A percentile compares a stretch with the other conserved stretches of the same genome.
These are phyloP conservation scores for Scolanthus callimorphus DNA, from an alignment of 92 coral and sea anemone genomes.

Conservation along the genomic window DNA sequence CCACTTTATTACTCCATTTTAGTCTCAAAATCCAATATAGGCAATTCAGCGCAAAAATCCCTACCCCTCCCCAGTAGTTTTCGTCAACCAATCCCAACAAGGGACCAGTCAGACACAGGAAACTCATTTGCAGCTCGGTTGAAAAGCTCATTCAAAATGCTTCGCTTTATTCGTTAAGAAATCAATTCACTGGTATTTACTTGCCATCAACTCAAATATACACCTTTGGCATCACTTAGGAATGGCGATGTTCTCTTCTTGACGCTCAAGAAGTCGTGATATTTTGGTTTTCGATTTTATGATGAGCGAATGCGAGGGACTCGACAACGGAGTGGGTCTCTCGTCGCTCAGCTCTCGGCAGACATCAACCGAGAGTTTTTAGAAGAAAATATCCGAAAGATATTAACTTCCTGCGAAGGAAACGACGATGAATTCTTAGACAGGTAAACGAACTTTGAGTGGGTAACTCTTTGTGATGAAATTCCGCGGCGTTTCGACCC, in stretches of 20 bases:
- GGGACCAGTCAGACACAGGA: too few species aligned
- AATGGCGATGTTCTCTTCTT: neutral
- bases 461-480: neutral
- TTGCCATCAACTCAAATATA: neutral
- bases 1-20: too few species aligned
- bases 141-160: slow-evolving; percentile 24
- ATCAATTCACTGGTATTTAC: slow-evolving; percentile 2
- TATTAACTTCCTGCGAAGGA: slow-evolving; percentile 47
- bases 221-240: neutral
- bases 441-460: slow-evolving; percentile 39
- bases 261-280: too few species aligned
- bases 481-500: slow-evolving; percentile 13
- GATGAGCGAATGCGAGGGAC: slow-evolving; percentile 27
- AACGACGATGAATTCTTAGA: slow-evolving; percentile 53
- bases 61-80: slow-evolving; percentile 22
- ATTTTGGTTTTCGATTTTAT: neutral
- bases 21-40: too few species aligned
- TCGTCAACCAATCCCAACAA: slow-evolving; percentile 3
- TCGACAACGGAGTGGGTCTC: slow-evolving; percentile 13
- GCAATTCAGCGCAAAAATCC: too few species aligned
- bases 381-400: slow-evolving; percentile 75
- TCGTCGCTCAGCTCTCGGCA: slow-evolving; percentile 61
- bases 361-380: slow-evolving; percentile 72
- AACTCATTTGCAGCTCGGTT: slow-evolving; percentile 40
- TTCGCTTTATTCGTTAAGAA: slow-evolving; percentile 11